Conservation (phyloP, 2,888 invertebrate species). For the Athetis lepigone region DNA sequence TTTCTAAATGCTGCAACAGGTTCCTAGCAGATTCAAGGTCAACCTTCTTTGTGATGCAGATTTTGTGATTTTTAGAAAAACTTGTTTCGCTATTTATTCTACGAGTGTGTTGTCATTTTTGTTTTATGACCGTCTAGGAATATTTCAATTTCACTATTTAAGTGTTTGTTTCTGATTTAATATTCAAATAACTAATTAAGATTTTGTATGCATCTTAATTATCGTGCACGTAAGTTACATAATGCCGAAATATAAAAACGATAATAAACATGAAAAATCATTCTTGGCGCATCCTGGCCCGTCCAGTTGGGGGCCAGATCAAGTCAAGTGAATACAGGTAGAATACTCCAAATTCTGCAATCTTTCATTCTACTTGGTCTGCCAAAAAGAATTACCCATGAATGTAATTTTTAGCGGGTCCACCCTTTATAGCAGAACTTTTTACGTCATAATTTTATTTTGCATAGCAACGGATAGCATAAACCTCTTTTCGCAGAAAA, state of each 20-base stretch:
- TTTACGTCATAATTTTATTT: too few relatives aligned
- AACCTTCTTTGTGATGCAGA: slow-evolving; percentile 39
- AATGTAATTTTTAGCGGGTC: too few relatives aligned
- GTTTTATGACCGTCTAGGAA: not conserved
- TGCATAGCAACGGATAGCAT: too few relatives aligned
- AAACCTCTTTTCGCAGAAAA: too few relatives aligned
- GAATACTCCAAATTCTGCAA: too few relatives aligned
- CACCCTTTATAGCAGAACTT: too few relatives aligned
- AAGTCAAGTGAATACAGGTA: too few relatives aligned
- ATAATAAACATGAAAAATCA: too few relatives aligned
- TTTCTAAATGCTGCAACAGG: slow-evolving; percentile 20
- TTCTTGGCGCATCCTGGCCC: too few relatives aligned
- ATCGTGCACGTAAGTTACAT: not conserved
- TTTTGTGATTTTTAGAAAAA: slow-evolving; percentile 23
- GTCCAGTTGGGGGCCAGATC: too few relatives aligned
- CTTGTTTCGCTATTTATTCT: slow-evolving; percentile 29
- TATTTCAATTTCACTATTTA: not conserved
- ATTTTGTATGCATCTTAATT: not conserved
- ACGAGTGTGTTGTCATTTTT: slow-evolving; percentile 12
- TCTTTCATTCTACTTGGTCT: too few relatives aligned
- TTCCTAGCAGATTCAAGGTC: slow-evolving; percentile 40
- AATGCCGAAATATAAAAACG: not conserved
- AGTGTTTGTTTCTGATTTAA: not conserved
- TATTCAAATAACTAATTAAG: not conserved
- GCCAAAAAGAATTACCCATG: too few relatives aligned